These are phyloP conservation scores for Abrostola tripartita DNA, from an alignment of 2,888 invertebrate species.

Conservation along the genomic window DNA sequence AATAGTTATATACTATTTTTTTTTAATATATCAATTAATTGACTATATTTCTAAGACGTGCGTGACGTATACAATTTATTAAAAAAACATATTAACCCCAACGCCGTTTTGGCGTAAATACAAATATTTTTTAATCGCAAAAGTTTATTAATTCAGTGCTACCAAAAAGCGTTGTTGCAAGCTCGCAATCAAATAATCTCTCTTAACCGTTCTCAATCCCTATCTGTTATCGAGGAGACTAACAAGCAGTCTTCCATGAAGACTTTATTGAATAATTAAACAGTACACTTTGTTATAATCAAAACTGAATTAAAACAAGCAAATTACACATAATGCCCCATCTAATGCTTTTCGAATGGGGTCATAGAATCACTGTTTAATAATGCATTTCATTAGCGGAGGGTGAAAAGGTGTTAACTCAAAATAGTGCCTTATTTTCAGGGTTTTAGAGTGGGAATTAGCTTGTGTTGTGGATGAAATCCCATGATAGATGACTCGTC, in stretches of 20 bases:
- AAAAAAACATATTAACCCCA: too few species aligned
- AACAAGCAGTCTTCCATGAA: conserved; percentile 27
- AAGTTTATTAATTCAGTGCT: too few species aligned
- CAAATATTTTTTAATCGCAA: too few species aligned
- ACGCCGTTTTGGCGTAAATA: too few species aligned
- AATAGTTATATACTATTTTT: too few species aligned
- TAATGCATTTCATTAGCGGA: conserved; percentile 76
- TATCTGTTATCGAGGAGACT: neutral
- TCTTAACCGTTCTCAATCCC: neutral
- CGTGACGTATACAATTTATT: too few species aligned
- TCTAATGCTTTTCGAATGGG: conserved; percentile 83
- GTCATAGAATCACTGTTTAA: conserved; percentile 82
- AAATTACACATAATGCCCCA: conserved; percentile 81
- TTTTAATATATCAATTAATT: too few species aligned
- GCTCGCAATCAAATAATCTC: too few species aligned
- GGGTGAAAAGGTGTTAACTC: conserved; percentile 46
- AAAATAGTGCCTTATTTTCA: conserved; percentile 46
- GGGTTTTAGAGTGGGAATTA: conserved; percentile 22
- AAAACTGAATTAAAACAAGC: conserved; percentile 86
- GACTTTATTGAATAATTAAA: conserved; percentile 80
- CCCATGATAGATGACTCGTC: conserved; percentile 74
- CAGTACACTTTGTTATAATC: conserved; percentile 82
- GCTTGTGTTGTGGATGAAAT: conserved; percentile 51
- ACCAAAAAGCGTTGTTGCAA: too few species aligned
- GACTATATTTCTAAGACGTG: too few species aligned